Evolutionary conservation across 2,888 invertebrate species (phyloP).

Genomic region (Sesia bembeciformis): DNA sequence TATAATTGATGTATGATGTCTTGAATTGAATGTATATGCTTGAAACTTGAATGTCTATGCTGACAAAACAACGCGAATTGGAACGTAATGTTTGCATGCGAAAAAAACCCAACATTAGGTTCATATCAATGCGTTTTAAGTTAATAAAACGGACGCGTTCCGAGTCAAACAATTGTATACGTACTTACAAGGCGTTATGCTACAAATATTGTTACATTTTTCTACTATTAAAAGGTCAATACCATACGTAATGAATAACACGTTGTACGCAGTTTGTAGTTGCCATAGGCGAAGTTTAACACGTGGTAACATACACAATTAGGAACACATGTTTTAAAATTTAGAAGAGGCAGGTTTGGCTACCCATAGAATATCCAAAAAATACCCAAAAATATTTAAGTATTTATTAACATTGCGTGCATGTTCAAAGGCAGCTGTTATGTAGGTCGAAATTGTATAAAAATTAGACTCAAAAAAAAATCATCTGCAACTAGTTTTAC

Average conservation of each 20-base stretch:
- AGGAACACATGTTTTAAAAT: too few relatives aligned
- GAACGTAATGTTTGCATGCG: too few relatives aligned
- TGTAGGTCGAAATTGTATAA: conserved; percentile 21
- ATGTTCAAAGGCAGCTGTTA: conserved; percentile 53
- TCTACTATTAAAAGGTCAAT: not conserved
- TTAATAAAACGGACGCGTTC: too few relatives aligned
- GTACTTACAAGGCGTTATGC: too few relatives aligned
- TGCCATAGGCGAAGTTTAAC: not conserved
- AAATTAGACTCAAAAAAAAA: not conserved
- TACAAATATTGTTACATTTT: not conserved
- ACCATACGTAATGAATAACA: not conserved
- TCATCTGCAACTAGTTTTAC: not conserved
- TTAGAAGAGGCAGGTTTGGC: conserved; percentile 21
- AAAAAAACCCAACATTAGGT: too few relatives aligned
- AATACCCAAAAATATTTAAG: too few relatives aligned
- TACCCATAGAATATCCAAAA: not conserved
- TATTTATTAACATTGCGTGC: conserved; percentile 34
- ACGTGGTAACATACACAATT: not conserved
- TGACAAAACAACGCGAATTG: too few relatives aligned
- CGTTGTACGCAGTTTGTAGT: not conserved
- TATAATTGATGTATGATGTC: too few relatives aligned
- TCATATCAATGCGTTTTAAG: too few relatives aligned
- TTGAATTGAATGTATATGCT: too few relatives aligned
- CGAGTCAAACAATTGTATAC: too few relatives aligned
- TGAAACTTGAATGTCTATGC: too few relatives aligned